Conservation (phyloP, 1,140 invertebrate genomes). For the Steinernema khuongi region DNA sequence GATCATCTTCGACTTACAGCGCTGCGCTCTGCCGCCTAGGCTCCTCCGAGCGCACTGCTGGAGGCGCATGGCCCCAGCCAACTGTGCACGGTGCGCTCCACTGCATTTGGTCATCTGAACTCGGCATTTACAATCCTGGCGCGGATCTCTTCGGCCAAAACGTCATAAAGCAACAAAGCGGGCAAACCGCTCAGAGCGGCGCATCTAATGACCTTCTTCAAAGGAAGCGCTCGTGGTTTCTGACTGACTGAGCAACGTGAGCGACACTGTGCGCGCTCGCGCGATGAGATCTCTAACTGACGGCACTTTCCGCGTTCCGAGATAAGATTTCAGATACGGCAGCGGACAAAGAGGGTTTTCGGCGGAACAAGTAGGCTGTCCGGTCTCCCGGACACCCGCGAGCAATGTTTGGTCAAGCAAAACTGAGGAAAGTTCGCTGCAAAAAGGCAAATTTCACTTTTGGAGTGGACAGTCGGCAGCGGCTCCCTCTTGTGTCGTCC, state of each 20-base stretch:
- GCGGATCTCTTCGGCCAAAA: background rate
- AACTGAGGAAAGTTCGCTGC: background rate
- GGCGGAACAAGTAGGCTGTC: background rate
- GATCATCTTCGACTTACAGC: background rate
- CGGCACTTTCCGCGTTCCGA: background rate
- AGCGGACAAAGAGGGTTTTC: background rate
- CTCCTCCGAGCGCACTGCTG: too few species aligned
- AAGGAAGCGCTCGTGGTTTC: constrained; percentile 2
- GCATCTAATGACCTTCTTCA: background rate
- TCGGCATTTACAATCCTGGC: background rate
- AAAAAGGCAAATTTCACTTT: background rate
- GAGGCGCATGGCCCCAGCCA: background rate
- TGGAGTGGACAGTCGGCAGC: background rate
- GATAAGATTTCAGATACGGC: constrained; percentile 6
- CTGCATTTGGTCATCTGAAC: background rate
- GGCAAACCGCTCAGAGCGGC: background rate
- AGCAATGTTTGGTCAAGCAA: background rate
- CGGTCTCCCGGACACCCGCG: background rate
- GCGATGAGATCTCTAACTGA: background rate
- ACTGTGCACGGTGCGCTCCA: background rate
- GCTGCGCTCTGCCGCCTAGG: background rate
- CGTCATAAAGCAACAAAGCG: constrained; percentile 12
- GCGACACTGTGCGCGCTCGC: background rate
- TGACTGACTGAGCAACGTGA: background rate
- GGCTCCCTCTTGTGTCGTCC: background rate